Base-by-base conservation (phyloP, 92 coral and sea anemone genomes). In the Siderastrea siderea region DNA sequence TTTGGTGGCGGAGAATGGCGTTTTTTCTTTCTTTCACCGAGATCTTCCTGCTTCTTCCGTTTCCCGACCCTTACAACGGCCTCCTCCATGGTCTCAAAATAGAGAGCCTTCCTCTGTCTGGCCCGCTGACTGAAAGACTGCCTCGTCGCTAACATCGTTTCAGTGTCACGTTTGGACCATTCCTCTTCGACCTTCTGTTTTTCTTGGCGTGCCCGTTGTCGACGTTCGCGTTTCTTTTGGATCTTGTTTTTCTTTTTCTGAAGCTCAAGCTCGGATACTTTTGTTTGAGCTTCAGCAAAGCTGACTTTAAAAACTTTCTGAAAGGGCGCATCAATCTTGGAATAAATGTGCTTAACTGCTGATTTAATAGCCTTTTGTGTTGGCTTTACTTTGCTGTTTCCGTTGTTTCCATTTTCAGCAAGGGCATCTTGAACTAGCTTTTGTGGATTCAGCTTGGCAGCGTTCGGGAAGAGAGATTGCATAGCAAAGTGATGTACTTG, bases 211-310 rank as follows among this genome's bases (percentile, higher is more conserved):
- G 64, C 79, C 11, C 64, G 0, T 7, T 74, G 15, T 74, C 79
- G 17, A 38, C 64, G 79, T 54, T 19, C 79, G 6, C 49, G 60
- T 17, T 74, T 74, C 43, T 19, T 53, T 74, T 74, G 47, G 52
- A n/a, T 73, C 3, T 12, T 16, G 55, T 64, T 51, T 61, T 77
- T 77, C 46, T 76, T 85, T 68, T 66, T 50, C 54, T 77, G 89
- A 15, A 85, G 77, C 14, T 71, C 52, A 16, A 76, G 65, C 5
- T 85, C 89, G 3, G 58, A 45, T 5, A 81, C 80, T 74, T 85
- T 67, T 13, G 89, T 76, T 75, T 85, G 89, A 12, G 89, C 89
- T 60, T 67, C 83, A 76, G 83, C 89, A 85, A 85, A 85, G 55
- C 77, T 67, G 49, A 85, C 80, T 45, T 74, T 74, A 77, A 85